phyloP scores from a whole-genome alignment of 2,113 vertebrate species.

The Corydoras sp. region DNA sequence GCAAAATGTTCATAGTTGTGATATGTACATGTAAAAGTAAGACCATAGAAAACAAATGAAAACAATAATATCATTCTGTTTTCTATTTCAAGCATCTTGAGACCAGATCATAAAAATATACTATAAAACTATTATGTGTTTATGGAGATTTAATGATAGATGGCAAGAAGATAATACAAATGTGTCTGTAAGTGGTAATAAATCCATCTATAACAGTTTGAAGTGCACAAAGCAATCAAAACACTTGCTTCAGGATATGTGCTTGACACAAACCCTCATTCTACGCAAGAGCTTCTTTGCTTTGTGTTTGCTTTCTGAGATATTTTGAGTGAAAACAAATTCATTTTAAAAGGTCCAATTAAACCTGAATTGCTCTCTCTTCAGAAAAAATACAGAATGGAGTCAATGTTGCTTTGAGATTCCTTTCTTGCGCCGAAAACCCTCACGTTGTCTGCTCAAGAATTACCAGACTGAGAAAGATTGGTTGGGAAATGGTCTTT shows the following conservation, averaged over 20 bases:
- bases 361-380: slow-evolving; percentile 49
- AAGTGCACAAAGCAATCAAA: slow-evolving; percentile 19
- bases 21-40: too few relatives aligned
- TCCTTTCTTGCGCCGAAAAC: slow-evolving; percentile 50
- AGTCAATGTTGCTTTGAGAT: slow-evolving; percentile 52
- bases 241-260: slow-evolving; percentile 22
- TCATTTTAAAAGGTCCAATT: slow-evolving; percentile 54
- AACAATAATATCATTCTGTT: too few relatives aligned
- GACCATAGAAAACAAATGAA: too few relatives aligned
- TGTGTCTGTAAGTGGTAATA: not conserved
- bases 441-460: slow-evolving; percentile 58
- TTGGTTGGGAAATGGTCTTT: slow-evolving; percentile 64
- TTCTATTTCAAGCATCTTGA: too few relatives aligned
- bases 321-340: slow-evolving; percentile 29
- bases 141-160: too few relatives aligned
- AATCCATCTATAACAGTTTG: not conserved
- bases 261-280: slow-evolving; percentile 18
- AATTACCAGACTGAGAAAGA: slow-evolving; percentile 53
- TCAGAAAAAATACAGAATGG: slow-evolving; percentile 43
- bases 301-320: slow-evolving; percentile 36
- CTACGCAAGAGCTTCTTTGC: slow-evolving; percentile 29
- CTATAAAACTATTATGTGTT: too few relatives aligned
- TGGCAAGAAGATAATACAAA: too few relatives aligned
- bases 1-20: too few relatives aligned
- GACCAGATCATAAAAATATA: too few relatives aligned